Percentiles rank a stretch among this genome's conserved stretches.
phyloP scores from a whole-genome alignment of 2,113 vertebrate species.

The Nothobranchius furzeri region DNA sequence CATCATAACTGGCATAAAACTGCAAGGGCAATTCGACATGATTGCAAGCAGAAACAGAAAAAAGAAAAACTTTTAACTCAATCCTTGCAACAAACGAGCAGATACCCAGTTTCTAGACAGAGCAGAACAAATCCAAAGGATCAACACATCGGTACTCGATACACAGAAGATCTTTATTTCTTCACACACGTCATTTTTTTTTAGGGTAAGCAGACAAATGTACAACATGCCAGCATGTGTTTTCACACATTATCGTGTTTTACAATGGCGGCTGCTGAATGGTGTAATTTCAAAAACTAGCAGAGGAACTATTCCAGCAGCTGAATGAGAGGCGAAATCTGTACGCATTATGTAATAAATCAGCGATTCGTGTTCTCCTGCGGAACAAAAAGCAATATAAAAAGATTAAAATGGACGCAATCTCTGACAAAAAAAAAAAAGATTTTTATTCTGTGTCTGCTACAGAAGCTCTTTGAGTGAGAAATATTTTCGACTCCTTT shows the following conservation, averaged over 20 bases:
- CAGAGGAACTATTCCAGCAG: background rate
- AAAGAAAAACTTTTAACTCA: background rate
- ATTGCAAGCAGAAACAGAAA: background rate
- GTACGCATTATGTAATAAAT: constrained; percentile 10
- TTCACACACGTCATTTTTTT: background rate
- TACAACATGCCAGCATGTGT: constrained; percentile 8
- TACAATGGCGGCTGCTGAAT: background rate
- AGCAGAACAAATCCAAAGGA: background rate
- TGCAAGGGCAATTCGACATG: background rate
- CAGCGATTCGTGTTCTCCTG: constrained; percentile 8
- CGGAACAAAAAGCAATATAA: background rate
- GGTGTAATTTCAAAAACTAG: background rate
- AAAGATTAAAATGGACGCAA: constrained; percentile 17
- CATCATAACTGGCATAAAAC: background rate
- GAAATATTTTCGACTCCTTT: constrained; percentile 26
- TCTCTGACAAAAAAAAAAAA: too few species aligned
- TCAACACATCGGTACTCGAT: background rate
- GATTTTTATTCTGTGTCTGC: too few species aligned
- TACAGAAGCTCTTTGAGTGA: background rate
- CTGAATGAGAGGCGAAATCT: background rate
- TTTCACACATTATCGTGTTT: constrained; percentile 33
- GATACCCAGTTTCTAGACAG: background rate
- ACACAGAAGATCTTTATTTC: background rate
- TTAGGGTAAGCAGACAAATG: background rate
- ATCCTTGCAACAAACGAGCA: background rate